These are phyloP conservation scores for Strigamia transsilvanica DNA, from an alignment of 2,888 invertebrate species.

Conservation along the genomic window DNA sequence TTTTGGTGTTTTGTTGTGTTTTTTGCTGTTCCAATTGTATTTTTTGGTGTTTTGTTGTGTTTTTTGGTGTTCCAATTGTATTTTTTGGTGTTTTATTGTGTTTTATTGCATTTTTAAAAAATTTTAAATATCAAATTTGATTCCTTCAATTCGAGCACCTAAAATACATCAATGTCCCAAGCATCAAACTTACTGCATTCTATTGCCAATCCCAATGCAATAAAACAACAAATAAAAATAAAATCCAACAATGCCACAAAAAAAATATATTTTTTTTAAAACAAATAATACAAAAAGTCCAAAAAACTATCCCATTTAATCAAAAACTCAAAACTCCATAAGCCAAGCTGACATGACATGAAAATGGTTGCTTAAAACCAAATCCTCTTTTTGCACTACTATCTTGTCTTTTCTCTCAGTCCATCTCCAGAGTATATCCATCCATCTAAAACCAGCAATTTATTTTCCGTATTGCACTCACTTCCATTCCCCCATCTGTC, in stretches of 20 bases:
- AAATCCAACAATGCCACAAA: not conserved
- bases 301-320: not conserved
- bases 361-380: constrained; percentile 20
- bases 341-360: constrained; percentile 12
- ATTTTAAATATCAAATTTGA: too few relatives aligned
- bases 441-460: constrained; percentile 10
- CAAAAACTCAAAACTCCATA: constrained; percentile 12
- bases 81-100: too few relatives aligned
- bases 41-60: too few relatives aligned
- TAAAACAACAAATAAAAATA: too few relatives aligned
- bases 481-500: constrained; percentile 14
- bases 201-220: too few relatives aligned
- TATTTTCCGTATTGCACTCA: constrained; percentile 13
- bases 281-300: not conserved
- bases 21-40: too few relatives aligned
- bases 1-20: too few relatives aligned
- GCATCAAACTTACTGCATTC: too few relatives aligned
- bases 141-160: too few relatives aligned
- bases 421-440: constrained; percentile 16
- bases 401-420: not conserved
- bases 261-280: not conserved
- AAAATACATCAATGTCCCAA: too few relatives aligned
- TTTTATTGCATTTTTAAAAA: too few relatives aligned
- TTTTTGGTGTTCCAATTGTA: too few relatives aligned
- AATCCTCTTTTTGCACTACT: constrained; percentile 9